Percentiles rank a stretch among this genome's conserved stretches.
phyloP scores from a whole-genome alignment of 2,797 vertebrate species.

The Chloroceryle inda region DNA sequence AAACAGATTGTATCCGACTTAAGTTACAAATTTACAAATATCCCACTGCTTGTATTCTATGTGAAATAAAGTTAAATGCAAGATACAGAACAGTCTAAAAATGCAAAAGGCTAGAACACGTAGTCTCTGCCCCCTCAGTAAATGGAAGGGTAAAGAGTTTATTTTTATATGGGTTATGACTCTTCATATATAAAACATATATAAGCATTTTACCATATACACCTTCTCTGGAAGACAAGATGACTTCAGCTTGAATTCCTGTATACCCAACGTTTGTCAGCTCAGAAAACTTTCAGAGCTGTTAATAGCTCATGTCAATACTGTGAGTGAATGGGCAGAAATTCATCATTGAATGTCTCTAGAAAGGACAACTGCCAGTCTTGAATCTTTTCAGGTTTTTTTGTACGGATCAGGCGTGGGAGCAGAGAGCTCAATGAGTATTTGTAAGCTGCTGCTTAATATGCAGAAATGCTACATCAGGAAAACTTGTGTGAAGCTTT shows the following conservation, averaged over 20 bases:
- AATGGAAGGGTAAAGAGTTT: not conserved
- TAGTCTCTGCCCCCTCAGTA: not conserved
- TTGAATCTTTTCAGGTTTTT: conserved; percentile 72
- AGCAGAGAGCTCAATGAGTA: conserved; percentile 84
- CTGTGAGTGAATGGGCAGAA: conserved; percentile 79
- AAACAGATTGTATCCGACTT: not conserved
- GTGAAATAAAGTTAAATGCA: not conserved
- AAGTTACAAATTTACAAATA: not conserved
- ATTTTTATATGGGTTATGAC: not conserved
- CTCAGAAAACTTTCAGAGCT: conserved; percentile 77
- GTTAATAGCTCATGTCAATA: conserved; percentile 82
- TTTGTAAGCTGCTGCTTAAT: conserved; percentile 88
- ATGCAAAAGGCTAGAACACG: not conserved
- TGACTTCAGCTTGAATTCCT: conserved; percentile 75
- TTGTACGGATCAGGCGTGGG: conserved; percentile 81
- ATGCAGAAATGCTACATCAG: conserved; percentile 84
- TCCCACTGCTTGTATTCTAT: not conserved
- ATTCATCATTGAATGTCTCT: conserved; percentile 80
- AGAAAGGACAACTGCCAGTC: conserved; percentile 84
- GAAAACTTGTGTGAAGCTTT: conserved; percentile 74
- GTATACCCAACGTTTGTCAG: conserved; percentile 63
- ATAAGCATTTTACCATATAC: not conserved
- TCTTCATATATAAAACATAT: not conserved
- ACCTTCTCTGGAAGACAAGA: conserved; percentile 58
- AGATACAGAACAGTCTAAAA: not conserved